Percentiles rank a stretch among this genome's conserved stretches.
Conservation (phyloP, 2,113 vertebrate genomes). For the Mustela lutreola region DNA sequence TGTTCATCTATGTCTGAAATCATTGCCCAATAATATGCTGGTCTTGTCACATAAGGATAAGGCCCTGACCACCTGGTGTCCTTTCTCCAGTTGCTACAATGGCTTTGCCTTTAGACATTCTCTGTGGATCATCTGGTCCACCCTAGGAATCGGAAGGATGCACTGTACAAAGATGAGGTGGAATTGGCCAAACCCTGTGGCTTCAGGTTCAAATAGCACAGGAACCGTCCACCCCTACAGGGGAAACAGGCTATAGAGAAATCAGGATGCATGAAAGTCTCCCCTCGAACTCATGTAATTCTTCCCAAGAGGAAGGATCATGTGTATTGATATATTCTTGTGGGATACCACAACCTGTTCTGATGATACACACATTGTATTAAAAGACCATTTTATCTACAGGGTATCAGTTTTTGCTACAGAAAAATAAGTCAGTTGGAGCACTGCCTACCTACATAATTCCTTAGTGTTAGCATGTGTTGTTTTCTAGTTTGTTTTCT, state of each 20-base stretch:
- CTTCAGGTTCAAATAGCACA: not conserved
- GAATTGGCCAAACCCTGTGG: not conserved
- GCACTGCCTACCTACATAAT: not conserved
- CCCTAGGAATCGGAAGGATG: not conserved
- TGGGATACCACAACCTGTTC: not conserved
- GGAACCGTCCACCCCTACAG: not conserved
- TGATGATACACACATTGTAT: not conserved
- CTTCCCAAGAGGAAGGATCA: not conserved
- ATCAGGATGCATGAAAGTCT: not conserved
- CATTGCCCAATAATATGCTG: not conserved
- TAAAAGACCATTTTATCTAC: not conserved
- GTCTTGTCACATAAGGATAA: not conserved
- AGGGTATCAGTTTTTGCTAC: not conserved
- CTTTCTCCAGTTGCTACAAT: not conserved
- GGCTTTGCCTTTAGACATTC: not conserved
- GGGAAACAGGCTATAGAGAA: not conserved
- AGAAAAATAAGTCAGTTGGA: conserved; percentile 5
- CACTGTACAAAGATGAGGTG: not conserved
- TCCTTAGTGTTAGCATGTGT: not conserved
- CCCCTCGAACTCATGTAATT: not conserved
- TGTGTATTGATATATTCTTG: not conserved
- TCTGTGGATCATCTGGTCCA: not conserved
- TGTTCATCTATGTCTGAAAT: not conserved
- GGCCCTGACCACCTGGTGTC: not conserved
- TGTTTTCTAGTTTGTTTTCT: not conserved